Base-by-base conservation (phyloP, 1,140 invertebrate genomes). In the Drosophila simulans region DNA sequence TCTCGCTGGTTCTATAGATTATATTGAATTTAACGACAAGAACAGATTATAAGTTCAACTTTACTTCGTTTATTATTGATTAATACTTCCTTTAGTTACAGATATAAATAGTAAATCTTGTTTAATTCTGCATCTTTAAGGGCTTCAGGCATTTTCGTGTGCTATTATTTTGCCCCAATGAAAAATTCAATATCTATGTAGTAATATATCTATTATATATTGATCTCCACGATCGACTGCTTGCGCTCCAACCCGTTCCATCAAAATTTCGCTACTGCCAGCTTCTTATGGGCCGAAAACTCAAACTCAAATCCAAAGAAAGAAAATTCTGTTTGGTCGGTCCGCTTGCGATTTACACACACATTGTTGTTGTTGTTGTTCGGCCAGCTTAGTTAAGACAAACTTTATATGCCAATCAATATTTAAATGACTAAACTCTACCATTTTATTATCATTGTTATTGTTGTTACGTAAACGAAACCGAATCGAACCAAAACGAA, bases 341-440 rank as follows among this genome's bases (percentile, higher is more conserved):
- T 68, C 64, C 15, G 64, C 31, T 68, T 52, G 37, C 20, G 45
- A 51, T 42, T 56, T 22, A 22, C 20, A 31, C 42, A 65, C 63
- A 65, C 59, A 31, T 48, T 45, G 37, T 48, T 45, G 37, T 46
- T 69, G 51, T 69, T 53, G 37, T 46, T 69, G 51, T 69, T 53
- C 27, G 72, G 72, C 46, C 70, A 42, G 31, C 27, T 75, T 74
- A 84, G 69, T 77, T 84, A 78, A 83, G 74, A 59, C 51, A 52
- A 49, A 46, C 42, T 65, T 68, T 63, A 76, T 82, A 57, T 70
- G 76, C 70, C 54, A 52, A 70, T 77, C 69, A 73, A 79, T 88
- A 89, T 88, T 89, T 79, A 88, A 76, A 83, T 88, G 70, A 88
- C 83, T 88, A 88, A 88, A 88, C 75, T 88, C 77, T 88, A 88